A percentile compares a stretch with the other conserved stretches of the same genome.
Evolutionary conservation across 2,888 invertebrate genomes (phyloP).

Genomic region (Bimastos eiseni): DNA sequence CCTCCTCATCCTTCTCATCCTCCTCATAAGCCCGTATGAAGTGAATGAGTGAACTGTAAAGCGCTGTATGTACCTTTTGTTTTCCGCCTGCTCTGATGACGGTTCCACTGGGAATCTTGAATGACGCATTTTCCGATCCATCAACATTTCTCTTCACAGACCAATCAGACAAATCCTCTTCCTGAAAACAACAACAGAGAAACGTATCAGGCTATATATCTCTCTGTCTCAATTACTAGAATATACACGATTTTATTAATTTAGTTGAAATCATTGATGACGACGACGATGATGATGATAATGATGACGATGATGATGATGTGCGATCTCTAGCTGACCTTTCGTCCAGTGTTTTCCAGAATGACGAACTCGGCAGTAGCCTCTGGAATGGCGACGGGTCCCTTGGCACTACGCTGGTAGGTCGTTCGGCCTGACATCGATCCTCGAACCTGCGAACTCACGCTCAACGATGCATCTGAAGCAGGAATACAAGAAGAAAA

Average conservation of each 20-base stretch:
- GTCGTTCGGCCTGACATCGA: slow-evolving; percentile 66
- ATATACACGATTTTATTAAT: neutral
- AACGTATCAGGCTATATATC: neutral
- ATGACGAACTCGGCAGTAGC: slow-evolving; percentile 63
- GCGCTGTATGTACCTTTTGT: slow-evolving; percentile 27
- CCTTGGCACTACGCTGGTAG: slow-evolving; percentile 54
- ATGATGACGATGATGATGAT: neutral
- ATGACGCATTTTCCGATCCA: slow-evolving; percentile 28
- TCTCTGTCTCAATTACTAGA: neutral
- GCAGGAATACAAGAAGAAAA: neutral
- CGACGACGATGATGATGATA: slow-evolving; percentile 3
- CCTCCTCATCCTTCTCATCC: too few species aligned
- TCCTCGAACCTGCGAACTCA: slow-evolving; percentile 58
- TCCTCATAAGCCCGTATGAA: too few species aligned
- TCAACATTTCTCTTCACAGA: slow-evolving; percentile 35
- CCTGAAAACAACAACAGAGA: slow-evolving; percentile 29
- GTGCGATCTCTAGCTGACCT: slow-evolving; percentile 45
- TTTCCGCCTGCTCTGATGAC: slow-evolving; percentile 32
- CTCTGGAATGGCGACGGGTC: slow-evolving; percentile 50
- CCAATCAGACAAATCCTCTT: slow-evolving; percentile 38
- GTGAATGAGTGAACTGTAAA: neutral
- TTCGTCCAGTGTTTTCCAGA: slow-evolving; percentile 64
- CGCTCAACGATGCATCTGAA: slow-evolving; percentile 31
- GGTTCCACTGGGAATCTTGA: slow-evolving; percentile 33
- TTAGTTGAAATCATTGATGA: neutral